Percentiles rank a stretch among this genome's conserved stretches.
Conservation (phyloP, 2,888 invertebrate genomes). For the Petrolisthes manimaculis region DNA sequence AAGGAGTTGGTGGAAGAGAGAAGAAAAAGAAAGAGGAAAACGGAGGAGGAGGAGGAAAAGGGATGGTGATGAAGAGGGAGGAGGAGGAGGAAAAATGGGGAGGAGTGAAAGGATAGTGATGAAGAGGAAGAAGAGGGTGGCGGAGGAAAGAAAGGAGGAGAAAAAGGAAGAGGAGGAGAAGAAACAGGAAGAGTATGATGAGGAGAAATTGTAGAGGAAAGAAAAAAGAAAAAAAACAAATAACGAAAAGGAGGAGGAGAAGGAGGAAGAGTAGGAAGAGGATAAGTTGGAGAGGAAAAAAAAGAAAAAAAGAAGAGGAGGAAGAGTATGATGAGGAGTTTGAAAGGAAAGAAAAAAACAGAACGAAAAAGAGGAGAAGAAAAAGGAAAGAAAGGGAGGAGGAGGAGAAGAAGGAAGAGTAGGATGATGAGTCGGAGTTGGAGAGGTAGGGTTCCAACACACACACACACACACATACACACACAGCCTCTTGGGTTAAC, state of each 20-base stretch:
- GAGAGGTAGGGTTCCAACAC: slow-evolving; percentile 7
- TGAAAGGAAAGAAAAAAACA: not conserved
- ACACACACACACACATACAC: not conserved
- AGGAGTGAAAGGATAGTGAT: not conserved
- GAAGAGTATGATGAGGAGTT: not conserved
- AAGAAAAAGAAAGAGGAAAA: not conserved
- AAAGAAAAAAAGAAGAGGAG: not conserved
- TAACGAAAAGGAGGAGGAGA: not conserved
- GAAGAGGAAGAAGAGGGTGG: not conserved
- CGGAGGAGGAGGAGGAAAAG: not conserved
- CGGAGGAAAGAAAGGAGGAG: not conserved
- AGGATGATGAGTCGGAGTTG: not conserved
- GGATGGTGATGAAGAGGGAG: not conserved
- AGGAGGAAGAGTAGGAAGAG: too few species aligned
- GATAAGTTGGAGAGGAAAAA: too few species aligned
- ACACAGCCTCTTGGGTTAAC: slow-evolving; percentile 18
- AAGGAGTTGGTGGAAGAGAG: not conserved
- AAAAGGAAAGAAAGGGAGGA: not conserved
- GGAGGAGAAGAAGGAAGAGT: slow-evolving; percentile 11
- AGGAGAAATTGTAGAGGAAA: not conserved
- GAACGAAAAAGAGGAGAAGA: not conserved
- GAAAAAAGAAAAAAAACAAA: not conserved
- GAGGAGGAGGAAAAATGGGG: not conserved
- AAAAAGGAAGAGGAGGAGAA: not conserved
- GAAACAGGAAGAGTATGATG: not conserved